Conservation (phyloP, 2,113 vertebrate genomes). For the Tachycineta bicolor region DNA sequence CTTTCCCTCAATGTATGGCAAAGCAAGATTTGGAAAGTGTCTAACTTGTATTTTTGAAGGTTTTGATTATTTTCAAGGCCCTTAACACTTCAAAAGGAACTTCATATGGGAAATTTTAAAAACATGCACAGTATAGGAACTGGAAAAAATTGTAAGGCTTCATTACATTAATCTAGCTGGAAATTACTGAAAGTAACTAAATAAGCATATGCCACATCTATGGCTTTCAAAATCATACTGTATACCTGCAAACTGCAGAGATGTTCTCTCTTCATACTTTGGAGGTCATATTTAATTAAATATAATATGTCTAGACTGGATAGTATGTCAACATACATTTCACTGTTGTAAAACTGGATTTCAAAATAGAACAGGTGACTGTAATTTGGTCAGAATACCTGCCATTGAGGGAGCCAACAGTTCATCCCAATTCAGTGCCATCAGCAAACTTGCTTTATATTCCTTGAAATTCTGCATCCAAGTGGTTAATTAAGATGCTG, state of each 20-base stretch:
- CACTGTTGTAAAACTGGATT: background rate
- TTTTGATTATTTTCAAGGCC: background rate
- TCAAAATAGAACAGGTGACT: background rate
- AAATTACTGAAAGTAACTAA: constrained; percentile 15
- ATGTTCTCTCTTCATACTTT: background rate
- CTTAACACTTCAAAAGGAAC: background rate
- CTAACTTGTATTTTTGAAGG: background rate
- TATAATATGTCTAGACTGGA: background rate
- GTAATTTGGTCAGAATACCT: background rate
- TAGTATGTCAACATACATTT: background rate
- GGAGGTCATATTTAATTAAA: constrained; percentile 29
- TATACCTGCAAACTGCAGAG: background rate
- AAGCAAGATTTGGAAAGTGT: background rate
- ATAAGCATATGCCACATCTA: background rate
- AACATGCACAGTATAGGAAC: background rate
- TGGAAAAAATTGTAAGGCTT: background rate
- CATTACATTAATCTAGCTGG: background rate
- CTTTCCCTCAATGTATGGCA: background rate
- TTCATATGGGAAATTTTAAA: background rate
- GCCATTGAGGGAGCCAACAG: fast-evolving
- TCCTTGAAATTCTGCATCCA: background rate
- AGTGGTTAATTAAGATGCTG: background rate
- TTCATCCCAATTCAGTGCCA: background rate
- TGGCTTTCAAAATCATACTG: background rate
- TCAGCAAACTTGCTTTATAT: background rate